Evolutionary conservation across 2,888 invertebrate species (phyloP).

Genomic region (Iphiclides podalirius): DNA sequence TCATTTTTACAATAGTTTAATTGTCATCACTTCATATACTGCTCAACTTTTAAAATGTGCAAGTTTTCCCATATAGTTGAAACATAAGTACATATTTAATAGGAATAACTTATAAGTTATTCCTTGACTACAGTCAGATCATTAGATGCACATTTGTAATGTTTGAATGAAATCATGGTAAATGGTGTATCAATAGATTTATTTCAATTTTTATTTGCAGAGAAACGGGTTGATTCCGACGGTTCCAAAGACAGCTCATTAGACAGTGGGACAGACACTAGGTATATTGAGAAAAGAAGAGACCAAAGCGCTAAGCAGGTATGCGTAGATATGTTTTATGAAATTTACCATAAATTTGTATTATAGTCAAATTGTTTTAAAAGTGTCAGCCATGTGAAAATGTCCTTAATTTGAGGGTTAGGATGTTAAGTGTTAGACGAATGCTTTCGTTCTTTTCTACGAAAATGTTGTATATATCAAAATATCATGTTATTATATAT

Average conservation of each 20-base stretch:
- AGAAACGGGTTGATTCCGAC: constrained; percentile 84
- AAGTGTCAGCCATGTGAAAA: background rate
- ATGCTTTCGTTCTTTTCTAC: background rate
- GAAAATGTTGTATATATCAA: background rate
- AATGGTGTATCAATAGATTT: background rate
- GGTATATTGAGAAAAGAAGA: constrained; percentile 78
- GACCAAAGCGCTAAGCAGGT: constrained; percentile 81
- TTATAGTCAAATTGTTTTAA: background rate
- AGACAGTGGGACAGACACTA: constrained; percentile 88
- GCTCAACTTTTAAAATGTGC: no score
- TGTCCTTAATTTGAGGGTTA: no score
- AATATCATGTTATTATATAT: background rate
- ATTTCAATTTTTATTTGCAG: constrained; percentile 50
- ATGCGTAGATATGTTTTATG: no score
- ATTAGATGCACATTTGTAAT: no score
- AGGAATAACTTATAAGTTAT: no score
- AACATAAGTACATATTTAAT: no score
- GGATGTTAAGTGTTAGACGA: background rate
- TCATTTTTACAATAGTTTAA: no score
- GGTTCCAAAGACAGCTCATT: constrained; percentile 90
- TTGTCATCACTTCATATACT: no score
- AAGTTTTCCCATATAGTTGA: no score
- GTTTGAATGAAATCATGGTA: no score
- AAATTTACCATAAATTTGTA: constrained; percentile 3
- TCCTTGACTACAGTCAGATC: no score